Evolutionary conservation across 2,888 invertebrate genomes (phyloP).

Genomic region (Lapara coniferarum): DNA sequence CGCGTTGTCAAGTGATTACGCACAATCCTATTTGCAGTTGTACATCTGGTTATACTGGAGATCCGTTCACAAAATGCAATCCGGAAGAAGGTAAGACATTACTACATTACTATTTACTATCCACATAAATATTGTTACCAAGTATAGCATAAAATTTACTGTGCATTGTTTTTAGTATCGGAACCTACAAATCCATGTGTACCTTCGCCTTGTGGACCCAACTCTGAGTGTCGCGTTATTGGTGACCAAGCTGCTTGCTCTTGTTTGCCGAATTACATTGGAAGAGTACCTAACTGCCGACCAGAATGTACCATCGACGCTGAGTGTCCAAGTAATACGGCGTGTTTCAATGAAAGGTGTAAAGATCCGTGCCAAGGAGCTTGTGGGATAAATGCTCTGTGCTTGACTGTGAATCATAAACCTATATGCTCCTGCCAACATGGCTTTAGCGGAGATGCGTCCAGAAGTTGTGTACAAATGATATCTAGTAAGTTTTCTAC

Average conservation of each 20-base stretch:
- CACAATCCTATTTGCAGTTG: conserved; percentile 95
- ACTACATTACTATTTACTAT: neutral
- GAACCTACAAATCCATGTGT: conserved; percentile 86
- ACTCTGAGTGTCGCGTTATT: conserved; percentile 91
- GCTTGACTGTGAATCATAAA: conserved; percentile 92
- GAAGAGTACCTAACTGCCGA: conserved; percentile 93
- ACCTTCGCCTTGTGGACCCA: conserved; percentile 92
- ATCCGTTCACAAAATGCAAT: conserved; percentile 89
- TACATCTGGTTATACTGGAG: conserved; percentile 89
- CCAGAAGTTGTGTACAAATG: conserved; percentile 85
- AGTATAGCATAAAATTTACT: neutral
- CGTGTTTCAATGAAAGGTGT: conserved; percentile 92
- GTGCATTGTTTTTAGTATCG: conserved; percentile 46
- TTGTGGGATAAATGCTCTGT: conserved; percentile 91
- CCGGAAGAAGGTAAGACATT: conserved; percentile 83
- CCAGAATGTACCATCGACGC: conserved; percentile 92
- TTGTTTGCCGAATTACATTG: conserved; percentile 90
- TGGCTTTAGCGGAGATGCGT: conserved; percentile 92
- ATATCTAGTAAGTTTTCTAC: conserved; percentile 62
- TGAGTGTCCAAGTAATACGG: conserved; percentile 91
- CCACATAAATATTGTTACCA: no score
- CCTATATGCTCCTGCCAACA: conserved; percentile 92
- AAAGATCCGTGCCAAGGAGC: conserved; percentile 91
- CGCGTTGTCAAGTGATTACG: conserved; percentile 92
- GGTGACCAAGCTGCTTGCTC: conserved; percentile 94